These are phyloP conservation scores for Cygnus buccinator DNA, from an alignment of 2,113 vertebrate species.

Conservation along the genomic window DNA sequence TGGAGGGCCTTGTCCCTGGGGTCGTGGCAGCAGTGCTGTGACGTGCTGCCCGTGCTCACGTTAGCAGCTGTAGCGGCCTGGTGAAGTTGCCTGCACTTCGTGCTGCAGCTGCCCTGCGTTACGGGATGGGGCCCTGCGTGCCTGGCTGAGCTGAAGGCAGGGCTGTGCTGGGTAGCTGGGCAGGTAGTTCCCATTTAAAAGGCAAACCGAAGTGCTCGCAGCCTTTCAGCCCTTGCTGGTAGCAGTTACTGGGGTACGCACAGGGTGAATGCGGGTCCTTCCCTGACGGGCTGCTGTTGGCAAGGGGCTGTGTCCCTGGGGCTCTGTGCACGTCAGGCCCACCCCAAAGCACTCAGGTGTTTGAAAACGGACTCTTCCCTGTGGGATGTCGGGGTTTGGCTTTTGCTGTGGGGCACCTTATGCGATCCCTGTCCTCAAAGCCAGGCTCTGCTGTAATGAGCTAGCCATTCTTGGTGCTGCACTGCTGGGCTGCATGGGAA, in stretches of 20 bases:
- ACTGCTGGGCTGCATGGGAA: accelerated
- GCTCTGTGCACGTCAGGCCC: neutral
- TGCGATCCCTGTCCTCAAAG: accelerated
- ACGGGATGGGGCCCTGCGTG: accelerated
- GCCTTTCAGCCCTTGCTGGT: neutral
- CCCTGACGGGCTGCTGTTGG: accelerated
- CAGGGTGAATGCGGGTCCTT: neutral
- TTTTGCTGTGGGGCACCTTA: neutral
- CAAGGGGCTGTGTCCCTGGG: neutral
- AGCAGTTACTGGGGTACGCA: neutral
- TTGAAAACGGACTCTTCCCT: neutral
- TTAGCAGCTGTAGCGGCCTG: no score
- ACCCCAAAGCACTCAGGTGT: neutral
- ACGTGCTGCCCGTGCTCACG: accelerated
- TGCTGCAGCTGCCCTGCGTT: accelerated
- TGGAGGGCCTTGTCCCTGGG: neutral
- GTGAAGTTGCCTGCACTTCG: no score
- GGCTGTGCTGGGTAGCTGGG: neutral
- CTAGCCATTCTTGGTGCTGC: accelerated
- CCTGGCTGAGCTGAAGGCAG: neutral
- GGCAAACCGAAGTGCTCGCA: neutral
- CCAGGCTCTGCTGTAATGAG: accelerated
- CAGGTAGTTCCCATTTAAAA: neutral
- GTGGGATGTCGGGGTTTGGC: accelerated
- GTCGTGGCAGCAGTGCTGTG: accelerated